phyloP scores from a whole-genome alignment of 2,113 vertebrate species.

The Lophius piscatorius region DNA sequence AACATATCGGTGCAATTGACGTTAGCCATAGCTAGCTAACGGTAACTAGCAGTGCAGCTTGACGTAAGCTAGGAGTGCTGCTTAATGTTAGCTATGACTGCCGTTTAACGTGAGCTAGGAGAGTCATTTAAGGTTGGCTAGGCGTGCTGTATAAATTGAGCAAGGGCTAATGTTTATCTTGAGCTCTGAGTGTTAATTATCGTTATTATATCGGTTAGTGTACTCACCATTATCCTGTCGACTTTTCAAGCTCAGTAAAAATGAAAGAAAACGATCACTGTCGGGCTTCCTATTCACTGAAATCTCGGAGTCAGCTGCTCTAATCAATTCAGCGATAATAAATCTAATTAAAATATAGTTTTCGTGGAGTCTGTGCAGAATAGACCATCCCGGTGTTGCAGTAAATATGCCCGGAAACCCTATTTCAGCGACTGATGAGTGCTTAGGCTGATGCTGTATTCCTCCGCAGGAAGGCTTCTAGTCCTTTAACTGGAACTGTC shows the following conservation, averaged over 20 bases:
- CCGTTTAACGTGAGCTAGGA: too few species aligned
- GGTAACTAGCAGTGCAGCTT: slow-evolving; percentile 16
- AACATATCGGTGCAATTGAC: too few species aligned
- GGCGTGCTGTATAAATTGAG: too few species aligned
- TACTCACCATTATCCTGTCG: slow-evolving; percentile 74
- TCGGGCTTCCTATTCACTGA: neutral
- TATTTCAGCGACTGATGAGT: slow-evolving; percentile 18
- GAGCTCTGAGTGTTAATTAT: too few species aligned
- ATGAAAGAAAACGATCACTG: slow-evolving; percentile 10
- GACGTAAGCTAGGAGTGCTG: slow-evolving; percentile 2
- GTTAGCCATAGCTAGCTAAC: neutral
- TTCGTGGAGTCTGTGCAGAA: slow-evolving; percentile 1
- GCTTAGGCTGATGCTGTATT: slow-evolving; percentile 37
- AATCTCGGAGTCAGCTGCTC: neutral
- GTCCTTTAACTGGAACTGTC: neutral
- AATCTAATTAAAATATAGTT: neutral
- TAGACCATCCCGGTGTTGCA: slow-evolving; percentile 14
- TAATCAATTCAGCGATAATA: neutral
- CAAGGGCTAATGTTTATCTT: too few species aligned
- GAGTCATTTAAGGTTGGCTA: too few species aligned
- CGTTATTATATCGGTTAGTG: neutral
- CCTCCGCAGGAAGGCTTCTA: slow-evolving; percentile 49
- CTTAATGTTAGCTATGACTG: too few species aligned
- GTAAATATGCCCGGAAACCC: slow-evolving; percentile 54
- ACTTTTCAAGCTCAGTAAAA: slow-evolving; percentile 39